Conservation (phyloP, 2,113 vertebrate genomes). For the Bungarus multicinctus region DNA sequence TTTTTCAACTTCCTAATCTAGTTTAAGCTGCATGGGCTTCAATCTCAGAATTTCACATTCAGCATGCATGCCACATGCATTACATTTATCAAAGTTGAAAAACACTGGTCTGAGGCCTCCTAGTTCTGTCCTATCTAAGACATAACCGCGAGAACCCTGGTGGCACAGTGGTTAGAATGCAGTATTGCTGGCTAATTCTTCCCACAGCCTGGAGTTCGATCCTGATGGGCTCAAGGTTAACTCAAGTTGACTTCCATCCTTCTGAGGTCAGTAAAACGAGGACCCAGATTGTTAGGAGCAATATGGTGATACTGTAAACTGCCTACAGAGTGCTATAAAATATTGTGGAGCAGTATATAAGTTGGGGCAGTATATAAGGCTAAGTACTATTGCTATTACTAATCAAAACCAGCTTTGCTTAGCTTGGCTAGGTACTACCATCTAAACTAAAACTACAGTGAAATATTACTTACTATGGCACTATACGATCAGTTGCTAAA, state of each 20-base stretch:
- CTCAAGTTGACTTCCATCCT: background rate
- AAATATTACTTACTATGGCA: background rate
- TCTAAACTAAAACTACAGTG: background rate
- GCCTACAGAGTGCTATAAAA: background rate
- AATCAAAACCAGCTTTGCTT: background rate
- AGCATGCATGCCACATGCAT: background rate
- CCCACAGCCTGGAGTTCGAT: background rate
- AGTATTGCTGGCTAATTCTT: background rate
- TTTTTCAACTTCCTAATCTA: background rate
- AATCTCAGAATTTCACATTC: background rate
- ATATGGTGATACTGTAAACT: background rate
- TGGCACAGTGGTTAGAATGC: background rate
- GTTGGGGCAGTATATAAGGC: background rate
- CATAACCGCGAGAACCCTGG: background rate
- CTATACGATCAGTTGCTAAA: background rate
- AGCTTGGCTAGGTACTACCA: background rate
- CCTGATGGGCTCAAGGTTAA: background rate
- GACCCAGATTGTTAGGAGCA: background rate
- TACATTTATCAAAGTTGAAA: background rate
- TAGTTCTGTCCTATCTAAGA: background rate
- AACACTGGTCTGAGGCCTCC: background rate
- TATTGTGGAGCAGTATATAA: background rate
- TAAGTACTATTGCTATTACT: background rate
- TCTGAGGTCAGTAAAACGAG: background rate
- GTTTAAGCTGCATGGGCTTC: background rate